These are phyloP conservation scores for Aethina tumida DNA, from an alignment of 1,140 invertebrate species.

Conservation along the genomic window DNA sequence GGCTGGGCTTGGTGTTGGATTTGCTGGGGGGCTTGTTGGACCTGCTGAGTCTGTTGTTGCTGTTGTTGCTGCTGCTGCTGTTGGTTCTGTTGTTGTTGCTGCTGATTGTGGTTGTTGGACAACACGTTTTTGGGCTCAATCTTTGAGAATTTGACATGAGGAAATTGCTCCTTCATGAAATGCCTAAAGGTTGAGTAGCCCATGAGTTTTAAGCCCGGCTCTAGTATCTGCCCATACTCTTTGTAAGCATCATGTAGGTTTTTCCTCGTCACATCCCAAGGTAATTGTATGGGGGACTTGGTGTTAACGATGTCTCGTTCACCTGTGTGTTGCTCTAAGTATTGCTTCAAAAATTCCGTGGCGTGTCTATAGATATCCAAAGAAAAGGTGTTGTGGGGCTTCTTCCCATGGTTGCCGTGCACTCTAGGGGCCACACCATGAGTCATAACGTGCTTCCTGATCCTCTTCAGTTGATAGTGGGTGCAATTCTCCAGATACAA, in stretches of 20 bases:
- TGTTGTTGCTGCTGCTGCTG: conserved; percentile 37
- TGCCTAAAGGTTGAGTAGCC: conserved; percentile 69
- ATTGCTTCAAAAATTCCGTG: conserved; percentile 63
- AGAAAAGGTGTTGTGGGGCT: conserved; percentile 72
- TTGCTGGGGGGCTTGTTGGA: conserved; percentile 40
- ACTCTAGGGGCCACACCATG: conserved; percentile 66
- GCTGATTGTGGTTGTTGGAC: conserved; percentile 39
- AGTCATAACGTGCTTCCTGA: conserved; percentile 65
- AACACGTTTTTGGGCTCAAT: conserved; percentile 44
- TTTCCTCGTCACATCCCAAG: conserved; percentile 59
- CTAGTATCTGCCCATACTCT: conserved; percentile 56
- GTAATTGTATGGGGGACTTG: conserved; percentile 49
- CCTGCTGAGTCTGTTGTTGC: conserved; percentile 37
- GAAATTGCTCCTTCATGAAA: conserved; percentile 73
- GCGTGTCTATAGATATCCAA: conserved; percentile 68
- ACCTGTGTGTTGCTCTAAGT: conserved; percentile 50
- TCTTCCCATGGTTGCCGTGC: conserved; percentile 69
- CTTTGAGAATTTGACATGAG: conserved; percentile 64
- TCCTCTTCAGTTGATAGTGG: conserved; percentile 67
- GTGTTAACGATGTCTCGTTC: conserved; percentile 38
- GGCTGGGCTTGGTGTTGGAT: conserved; percentile 39
- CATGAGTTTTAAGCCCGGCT: conserved; percentile 60
- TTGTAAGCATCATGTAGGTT: conserved; percentile 63
- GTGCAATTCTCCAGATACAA: conserved; percentile 72
- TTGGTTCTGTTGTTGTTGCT: conserved; percentile 36